These are phyloP conservation scores for Tetrapedia diversipes DNA, from an alignment of 2,888 invertebrate species.

Conservation along the genomic window DNA sequence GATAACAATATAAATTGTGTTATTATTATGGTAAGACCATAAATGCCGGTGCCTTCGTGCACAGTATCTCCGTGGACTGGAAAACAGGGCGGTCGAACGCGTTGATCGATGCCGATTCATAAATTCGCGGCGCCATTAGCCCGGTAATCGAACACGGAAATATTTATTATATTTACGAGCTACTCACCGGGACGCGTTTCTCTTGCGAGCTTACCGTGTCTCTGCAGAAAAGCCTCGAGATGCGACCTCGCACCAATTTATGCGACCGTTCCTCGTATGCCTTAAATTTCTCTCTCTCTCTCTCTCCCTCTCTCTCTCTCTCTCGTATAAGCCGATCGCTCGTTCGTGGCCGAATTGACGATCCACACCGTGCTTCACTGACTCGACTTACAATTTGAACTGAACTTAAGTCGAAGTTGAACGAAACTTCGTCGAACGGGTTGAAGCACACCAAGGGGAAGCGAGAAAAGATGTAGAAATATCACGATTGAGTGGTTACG, in stretches of 20 bases:
- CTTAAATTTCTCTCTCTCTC: no score
- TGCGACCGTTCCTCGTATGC: conserved; percentile 14
- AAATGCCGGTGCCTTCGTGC: not conserved
- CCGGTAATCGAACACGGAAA: conserved; percentile 35
- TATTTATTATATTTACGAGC: conserved; percentile 49
- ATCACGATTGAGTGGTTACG: no score
- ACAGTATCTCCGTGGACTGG: not conserved
- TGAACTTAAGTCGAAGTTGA: no score
- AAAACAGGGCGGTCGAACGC: conserved; percentile 24
- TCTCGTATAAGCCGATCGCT: conserved; percentile 6
- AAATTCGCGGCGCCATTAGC: conserved; percentile 27
- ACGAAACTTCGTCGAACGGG: no score
- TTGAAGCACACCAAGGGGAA: no score
- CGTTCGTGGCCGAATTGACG: not conserved
- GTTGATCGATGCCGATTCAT: conserved; percentile 34
- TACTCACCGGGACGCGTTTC: conserved; percentile 44
- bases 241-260: conserved; percentile 38
- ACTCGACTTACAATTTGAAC: no score
- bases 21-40: no score
- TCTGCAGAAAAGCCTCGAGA: conserved; percentile 31
- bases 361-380: not conserved
- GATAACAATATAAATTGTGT: no score
- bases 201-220: conserved; percentile 37
- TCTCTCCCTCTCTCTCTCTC: no score
- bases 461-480: no score